Conservation (phyloP, 2,888 invertebrate genomes). For the Didymodactylos carnosus region DNA sequence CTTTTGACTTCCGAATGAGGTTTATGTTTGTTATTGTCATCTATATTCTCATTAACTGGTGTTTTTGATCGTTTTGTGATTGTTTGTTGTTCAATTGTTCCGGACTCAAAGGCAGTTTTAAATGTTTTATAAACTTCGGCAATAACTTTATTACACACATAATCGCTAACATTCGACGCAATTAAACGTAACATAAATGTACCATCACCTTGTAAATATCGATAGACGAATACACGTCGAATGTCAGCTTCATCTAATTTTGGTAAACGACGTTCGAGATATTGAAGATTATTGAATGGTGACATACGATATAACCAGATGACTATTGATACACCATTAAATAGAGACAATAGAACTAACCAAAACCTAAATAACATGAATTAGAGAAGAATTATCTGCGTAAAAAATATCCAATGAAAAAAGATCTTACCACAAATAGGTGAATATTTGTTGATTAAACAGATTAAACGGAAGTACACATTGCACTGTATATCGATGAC, state of each 20-base stretch:
- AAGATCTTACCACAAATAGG: constrained; percentile 14
- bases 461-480: constrained; percentile 17
- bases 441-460: constrained; percentile 15
- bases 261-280: not conserved
- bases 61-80: no score
- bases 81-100: not conserved
- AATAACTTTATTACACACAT: not conserved
- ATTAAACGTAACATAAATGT: not conserved
- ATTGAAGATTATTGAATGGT: not conserved
- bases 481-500: constrained; percentile 16
- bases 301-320: not conserved
- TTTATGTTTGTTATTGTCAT: not conserved
- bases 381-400: no score
- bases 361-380: no score
- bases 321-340: not conserved
- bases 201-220: not conserved
- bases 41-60: not conserved
- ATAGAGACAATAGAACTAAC: not conserved
- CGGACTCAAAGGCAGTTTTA: no score
- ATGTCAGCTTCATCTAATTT: not conserved
- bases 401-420: no score
- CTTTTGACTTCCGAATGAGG: not conserved
- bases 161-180: not conserved
- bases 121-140: not conserved
- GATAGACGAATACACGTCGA: not conserved